Base-by-base conservation (phyloP, 2,888 invertebrate genomes). In the Nomada ruficornis region DNA sequence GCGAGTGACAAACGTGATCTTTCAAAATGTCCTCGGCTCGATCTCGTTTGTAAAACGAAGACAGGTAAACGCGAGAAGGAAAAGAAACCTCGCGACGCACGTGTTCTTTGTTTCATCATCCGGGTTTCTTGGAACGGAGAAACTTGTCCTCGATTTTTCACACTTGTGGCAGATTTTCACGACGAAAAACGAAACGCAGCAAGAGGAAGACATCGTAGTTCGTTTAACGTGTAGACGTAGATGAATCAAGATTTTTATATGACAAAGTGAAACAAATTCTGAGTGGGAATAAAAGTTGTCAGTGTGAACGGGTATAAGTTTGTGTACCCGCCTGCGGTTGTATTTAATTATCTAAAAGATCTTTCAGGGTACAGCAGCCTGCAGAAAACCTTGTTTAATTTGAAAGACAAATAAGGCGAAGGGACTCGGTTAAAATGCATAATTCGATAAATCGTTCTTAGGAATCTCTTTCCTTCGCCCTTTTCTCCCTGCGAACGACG, bases 371-470 rank as follows among this genome's bases (percentile, higher is more conserved):
- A 10, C 47, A 15, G 15, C 15, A 47, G 47, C 10, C 47, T 13
- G 13, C 13, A 15, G 47, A 15, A 15, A 47, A 13, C 13, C 47
- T 47, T 15, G 13, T 63, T 72, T 67, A 69, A 77, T 81, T 83
- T 55, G 62, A 81, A 54, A 74, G 77, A 85, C 64, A 81, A 86
- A 84, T 69, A 77, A 78, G 60, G 67, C 20, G 29, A 23, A 36
- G 26, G 54, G 67, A 52, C 78, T 57, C 59, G 52, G 63, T 77
- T 67, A 78, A 74, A 60, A 72, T 54, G 69, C 57, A 74, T 72
- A 85, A 80, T 67, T 72, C 76, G 76, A 85, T 85, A 69, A 72
- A 78, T 75, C 59, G 69, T 77, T 65, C 52, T 36, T 54, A 10
- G 5, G 18, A 44, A 67, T 54, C 55, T 55, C 20, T 23, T 20